Evolutionary conservation across 2,113 vertebrate species (phyloP), one percentile per base, ranked within the genome.

Genomic region (Platycercus adscitus): DNA sequence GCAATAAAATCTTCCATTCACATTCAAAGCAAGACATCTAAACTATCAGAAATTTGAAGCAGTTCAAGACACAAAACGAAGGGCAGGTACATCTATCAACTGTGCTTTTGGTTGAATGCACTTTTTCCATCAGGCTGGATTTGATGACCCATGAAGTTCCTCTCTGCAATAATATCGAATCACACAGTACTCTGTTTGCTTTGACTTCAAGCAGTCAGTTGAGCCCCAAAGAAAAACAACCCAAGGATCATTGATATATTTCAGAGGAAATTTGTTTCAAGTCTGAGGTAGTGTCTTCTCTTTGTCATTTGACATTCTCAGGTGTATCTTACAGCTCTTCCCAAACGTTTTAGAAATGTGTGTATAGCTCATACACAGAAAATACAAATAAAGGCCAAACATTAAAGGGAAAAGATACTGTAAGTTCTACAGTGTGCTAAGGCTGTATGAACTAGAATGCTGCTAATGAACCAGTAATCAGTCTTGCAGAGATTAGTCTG

Each of bases 71-170:
- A 86, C 17, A 52, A 84, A 83, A 86, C 79, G 93, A 95, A 91
- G 77, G 88, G 72, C 96, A 88, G 65, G 88, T 76, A 90, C 88
- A 88, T 92, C 55, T 56, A 81, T 95, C 95, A 93, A 46, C 44
- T 61, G 35, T 75, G 89, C 71, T 90, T 90, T 79, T 35, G 80
- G 41, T 44, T 92, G 86, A 92, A 84, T 35, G 81, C 11, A 2
- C 12, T 4, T 76, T 92, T 81, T 92, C 71, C 70, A 86, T 10
- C 64, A 47, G 33, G 58, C 79, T 85, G 92, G 49, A 94, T 95
- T 89, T 87, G 83, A 92, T 96, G 95, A 95, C 52, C 92, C 96
- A 17, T 92, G 80, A 94, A 92, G 77, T 84, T 93, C 47, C 70
- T 93, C 73, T 31, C 26, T 81, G 86, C 53, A 77, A 70, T 86